phyloP scores from a whole-genome alignment of 2,888 invertebrate species.

The Eristalis arbustorum region DNA sequence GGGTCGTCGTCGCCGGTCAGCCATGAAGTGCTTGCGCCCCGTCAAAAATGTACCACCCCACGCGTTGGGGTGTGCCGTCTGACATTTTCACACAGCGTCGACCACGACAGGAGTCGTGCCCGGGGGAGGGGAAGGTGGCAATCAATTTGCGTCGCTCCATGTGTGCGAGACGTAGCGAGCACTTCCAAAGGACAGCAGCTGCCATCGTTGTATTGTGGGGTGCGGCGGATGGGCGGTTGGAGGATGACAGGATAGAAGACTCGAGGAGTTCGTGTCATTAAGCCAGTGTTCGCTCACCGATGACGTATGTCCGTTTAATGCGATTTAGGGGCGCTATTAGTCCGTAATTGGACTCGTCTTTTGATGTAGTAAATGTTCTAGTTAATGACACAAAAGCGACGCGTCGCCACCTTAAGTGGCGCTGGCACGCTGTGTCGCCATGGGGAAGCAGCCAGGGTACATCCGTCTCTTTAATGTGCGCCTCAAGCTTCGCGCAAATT shows the following conservation, averaged over 20 bases:
- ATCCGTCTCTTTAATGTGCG: neutral
- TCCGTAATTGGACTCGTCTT: slow-evolving; percentile 44
- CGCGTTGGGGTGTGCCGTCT: neutral
- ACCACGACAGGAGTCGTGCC: neutral
- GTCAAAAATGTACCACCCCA: neutral
- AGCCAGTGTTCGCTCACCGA: slow-evolving; percentile 9
- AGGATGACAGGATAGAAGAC: neutral
- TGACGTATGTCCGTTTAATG: slow-evolving; percentile 42
- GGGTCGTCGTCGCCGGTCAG: slow-evolving; percentile 26
- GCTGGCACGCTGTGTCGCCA: neutral
- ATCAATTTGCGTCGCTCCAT: slow-evolving; percentile 32
- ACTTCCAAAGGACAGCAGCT: slow-evolving; percentile 14
- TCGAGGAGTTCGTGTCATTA: slow-evolving; percentile 1
- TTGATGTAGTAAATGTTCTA: slow-evolving; percentile 49
- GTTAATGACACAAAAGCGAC: slow-evolving; percentile 25
- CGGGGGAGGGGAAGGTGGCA: neutral
- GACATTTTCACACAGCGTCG: slow-evolving; percentile 31
- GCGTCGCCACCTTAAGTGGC: slow-evolving; percentile 42
- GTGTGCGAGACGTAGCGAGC: neutral
- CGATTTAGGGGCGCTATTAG: slow-evolving; percentile 41
- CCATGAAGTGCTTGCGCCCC: slow-evolving; percentile 16
- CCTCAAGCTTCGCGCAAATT: neutral
- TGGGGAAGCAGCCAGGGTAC: neutral
- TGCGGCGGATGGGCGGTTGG: neutral
- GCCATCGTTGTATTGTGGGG: neutral